Base-by-base conservation (phyloP, 2,113 vertebrate genomes). In the Zeus faber region DNA sequence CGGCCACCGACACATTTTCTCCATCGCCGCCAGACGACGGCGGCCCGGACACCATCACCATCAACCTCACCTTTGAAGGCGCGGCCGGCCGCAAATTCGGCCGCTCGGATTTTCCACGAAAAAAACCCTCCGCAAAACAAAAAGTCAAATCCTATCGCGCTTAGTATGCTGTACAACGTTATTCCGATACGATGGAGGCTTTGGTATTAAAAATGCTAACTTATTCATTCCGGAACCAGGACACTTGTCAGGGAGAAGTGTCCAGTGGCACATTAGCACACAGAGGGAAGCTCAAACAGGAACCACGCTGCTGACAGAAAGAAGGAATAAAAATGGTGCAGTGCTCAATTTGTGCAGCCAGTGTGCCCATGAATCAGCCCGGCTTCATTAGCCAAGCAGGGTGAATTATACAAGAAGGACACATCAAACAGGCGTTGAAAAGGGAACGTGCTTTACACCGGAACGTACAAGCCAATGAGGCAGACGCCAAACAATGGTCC, bases 1-100 rank as follows among this genome's bases (percentile, higher is more conserved):
- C 72, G 68, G 68, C 57, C 67, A 40, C 54, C 31, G 77, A 78
- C 77, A 74, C 78, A 76, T 70, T 80, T 79, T 81, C 59, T 85
- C 73, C 75, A 79, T 83, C 80, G 85, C 66, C 54, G 16, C 9
- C 43, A 72, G 75, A 74, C 78, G 59, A 54, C 69, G 8, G 20
- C 21, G 13, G 40, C 25, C 2, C 3, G 64, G 61, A 68, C 56
- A 33, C 55, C 56, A 58, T 54, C 47, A 65, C 65, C 57, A 58
- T 52, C 47, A 65, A 62, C 65, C 57, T 23, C 44, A 51, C 64
- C 55, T 67, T 46, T 49, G 35, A 67, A 62, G 74, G n/a, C 41
- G 58, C 43, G 66, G 63, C 53, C n/a, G 33, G 53, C 66, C 25
- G 50, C 54, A 54, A 58, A 46, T 39, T 71, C 26, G 41, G 33